Base-by-base conservation (phyloP, 1,140 invertebrate species). In the Caenorhabditis briggsae region DNA sequence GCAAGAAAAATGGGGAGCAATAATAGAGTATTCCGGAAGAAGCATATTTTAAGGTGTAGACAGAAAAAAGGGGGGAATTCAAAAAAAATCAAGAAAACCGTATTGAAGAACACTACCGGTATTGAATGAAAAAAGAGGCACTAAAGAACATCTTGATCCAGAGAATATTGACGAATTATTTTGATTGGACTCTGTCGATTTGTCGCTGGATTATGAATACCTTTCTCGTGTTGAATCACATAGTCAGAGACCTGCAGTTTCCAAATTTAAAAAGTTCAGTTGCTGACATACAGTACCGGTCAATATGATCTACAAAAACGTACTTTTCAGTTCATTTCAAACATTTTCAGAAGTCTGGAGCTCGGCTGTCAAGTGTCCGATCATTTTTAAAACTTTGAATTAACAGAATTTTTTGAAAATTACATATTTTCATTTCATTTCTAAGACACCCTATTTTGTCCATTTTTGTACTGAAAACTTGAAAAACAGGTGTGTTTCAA, bases 181-280 rank as follows among this genome's bases (percentile, higher is more conserved):
- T 85, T 64, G 12, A 85, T 65, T 5, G 84, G 84, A 70, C 53
- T 70, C 41, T 65, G 84, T 18, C 84, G 61, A 33, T 85, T 65
- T 65, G 84, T 85, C 11, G 84, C 84, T 25, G 84, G 84, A 56
- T 85, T 85, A 16, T 64, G 84, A 9, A 85, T 85, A 8, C 84
- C 84, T 85, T 65, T 70, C 53, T 85, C 84, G 50, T 85, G 84
- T 58, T 85, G 61, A n/a, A 53, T 70, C 61, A 85, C 65, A 33
- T 85, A 85, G n/a, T 85, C 84, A 18, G 43, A 65, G 9, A 85
- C 84, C 65, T 78, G 46, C 9, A 78, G 3, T 33, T 33, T 33
- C 3, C 33, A 1, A 33, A 33, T 33, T 33, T 43, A 50, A 16
- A 20, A 43, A 11, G 11, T 50, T 41, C 41, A 78, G 41, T 50